Evolutionary conservation across 2,888 invertebrate genomes (phyloP), one percentile per base, ranked within the genome.

Genomic region (Penaeus monodon): DNA sequence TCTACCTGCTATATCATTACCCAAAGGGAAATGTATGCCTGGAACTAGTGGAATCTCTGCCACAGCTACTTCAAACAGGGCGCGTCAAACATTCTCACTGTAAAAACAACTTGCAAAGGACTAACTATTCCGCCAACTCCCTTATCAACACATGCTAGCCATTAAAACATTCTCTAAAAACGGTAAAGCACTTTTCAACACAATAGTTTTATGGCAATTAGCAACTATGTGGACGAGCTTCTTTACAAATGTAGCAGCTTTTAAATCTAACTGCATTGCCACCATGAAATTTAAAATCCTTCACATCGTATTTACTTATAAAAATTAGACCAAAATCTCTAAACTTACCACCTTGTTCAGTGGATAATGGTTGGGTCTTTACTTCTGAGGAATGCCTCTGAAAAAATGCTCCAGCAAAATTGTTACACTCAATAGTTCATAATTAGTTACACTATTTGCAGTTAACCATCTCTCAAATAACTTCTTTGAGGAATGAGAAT

Each of bases 381-480:
- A 44, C 27, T 44, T 76, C 12, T 49, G 38, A 44, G 76, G 44
- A 4, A 76, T 22, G 44, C 44, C 49, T 76, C 17, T 29, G 38
- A 44, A 17, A 76, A 76, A 76, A 3, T 76, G 76, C 49, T 76
- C 76, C 27, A 76, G 20, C n/a, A 76, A 22, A 17, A 76, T 38
- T 8, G 49, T 38, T 22, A 1, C 76, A 38, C 20, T 8, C 76
- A 76, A 27, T 29, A 44, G 44, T n/a, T 76, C 76, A 76, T 76
- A 76, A 44, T 38, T 2, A 44, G 33, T 49, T 38, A 76, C 76
- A 44, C 38, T 6, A 49, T 38, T 76, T 24, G 44, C 44, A 17
- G 33, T 29, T 38, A 76, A 44, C 2, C 76, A 44, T 27, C 76
- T 76, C n/a, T 49, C 76, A 76, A 76, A 29, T 49, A 76, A 22